Percentiles rank a stretch among this genome's conserved stretches.
These are phyloP conservation scores for Achlya flavicornis DNA, from an alignment of 2,888 invertebrate genomes.

Conservation along the genomic window DNA sequence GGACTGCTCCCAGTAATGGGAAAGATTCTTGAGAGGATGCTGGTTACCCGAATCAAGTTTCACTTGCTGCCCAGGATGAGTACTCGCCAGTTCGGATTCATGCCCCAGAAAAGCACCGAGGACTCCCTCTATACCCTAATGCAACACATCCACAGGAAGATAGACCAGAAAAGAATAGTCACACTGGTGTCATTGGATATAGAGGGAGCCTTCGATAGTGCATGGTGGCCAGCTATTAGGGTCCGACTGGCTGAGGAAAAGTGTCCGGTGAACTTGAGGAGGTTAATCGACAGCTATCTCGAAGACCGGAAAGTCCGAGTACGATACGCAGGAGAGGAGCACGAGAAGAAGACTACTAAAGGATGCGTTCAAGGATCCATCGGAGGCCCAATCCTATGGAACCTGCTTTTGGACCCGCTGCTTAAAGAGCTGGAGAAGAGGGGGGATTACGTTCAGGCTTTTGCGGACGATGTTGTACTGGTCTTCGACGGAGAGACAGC, in stretches of 20 bases:
- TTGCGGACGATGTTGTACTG: constrained; percentile 21
- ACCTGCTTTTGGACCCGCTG: constrained; percentile 21
- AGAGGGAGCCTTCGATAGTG: constrained; percentile 4
- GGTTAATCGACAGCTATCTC: constrained; percentile 2
- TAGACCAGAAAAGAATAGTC: background rate
- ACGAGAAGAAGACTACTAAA: constrained; percentile 13
- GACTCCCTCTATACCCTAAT: background rate
- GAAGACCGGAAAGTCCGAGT: constrained; percentile 8
- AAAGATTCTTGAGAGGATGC: constrained; percentile 5
- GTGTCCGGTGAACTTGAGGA: constrained; percentile 8
- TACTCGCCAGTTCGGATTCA: constrained; percentile 14
- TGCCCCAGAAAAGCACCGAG: constrained; percentile 14
- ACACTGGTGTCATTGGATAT: background rate
- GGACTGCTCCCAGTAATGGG: constrained; percentile 13
- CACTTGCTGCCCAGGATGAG: background rate
- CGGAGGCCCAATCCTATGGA: constrained; percentile 25
- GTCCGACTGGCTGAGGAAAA: constrained; percentile 15
- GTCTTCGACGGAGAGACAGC: constrained; percentile 18
- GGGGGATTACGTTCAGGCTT: background rate
- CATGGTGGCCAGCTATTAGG: background rate
- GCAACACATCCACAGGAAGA: background rate
- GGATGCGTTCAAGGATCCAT: constrained; percentile 25
- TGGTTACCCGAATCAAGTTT: background rate
- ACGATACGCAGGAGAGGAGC: background rate
- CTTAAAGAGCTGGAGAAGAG: background rate